Evolutionary conservation across 2,888 invertebrate species (phyloP).

Genomic region (Rotaria magnacalcarata): DNA sequence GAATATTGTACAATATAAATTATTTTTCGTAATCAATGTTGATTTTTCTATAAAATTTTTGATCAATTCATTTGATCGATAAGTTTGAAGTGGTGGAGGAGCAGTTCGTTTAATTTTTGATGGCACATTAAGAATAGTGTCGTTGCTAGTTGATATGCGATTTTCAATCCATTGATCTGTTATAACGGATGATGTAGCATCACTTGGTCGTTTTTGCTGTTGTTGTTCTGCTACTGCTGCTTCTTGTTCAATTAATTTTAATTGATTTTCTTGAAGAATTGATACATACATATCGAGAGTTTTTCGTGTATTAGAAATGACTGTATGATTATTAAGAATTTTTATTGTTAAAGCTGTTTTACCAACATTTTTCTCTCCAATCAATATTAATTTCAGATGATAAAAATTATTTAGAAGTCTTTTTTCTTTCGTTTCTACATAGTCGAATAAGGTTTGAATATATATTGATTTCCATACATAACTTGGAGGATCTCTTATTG

Average conservation of each 20-base stretch:
- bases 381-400: background rate
- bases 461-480: background rate
- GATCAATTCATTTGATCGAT: background rate
- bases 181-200: background rate
- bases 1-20: background rate
- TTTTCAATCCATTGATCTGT: background rate
- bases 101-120: background rate
- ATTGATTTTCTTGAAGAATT: background rate
- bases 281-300: background rate
- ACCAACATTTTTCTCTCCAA: constrained; percentile 17
- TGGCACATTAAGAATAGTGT: background rate
- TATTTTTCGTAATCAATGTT: constrained; percentile 6
- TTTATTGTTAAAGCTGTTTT: background rate
- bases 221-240: too few species aligned
- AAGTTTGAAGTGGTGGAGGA: background rate
- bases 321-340: background rate
- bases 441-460: background rate
- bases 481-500: background rate
- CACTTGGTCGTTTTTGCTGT: background rate
- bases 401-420: background rate
- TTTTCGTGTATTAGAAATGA: background rate
- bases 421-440: constrained; percentile 10
- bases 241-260: background rate
- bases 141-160: background rate
- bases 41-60: background rate